Evolutionary conservation across 2,888 invertebrate genomes (phyloP), one percentile per base, ranked within the genome.

Genomic region (Notodonta dromedarius): DNA sequence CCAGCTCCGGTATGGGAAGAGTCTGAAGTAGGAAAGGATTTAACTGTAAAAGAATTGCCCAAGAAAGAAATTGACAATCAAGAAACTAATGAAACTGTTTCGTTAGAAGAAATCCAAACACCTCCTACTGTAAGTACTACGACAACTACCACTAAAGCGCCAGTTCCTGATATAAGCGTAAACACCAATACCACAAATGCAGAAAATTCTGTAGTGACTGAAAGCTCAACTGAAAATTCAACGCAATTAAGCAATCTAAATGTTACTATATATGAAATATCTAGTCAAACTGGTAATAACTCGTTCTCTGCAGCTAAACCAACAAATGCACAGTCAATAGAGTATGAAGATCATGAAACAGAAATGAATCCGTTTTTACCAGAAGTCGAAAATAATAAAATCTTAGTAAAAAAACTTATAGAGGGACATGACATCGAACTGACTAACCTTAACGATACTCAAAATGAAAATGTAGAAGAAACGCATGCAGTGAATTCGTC

Each of bases 311-410:
- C 76, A 51, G 65, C 78, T 55, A 89, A 87, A 71, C 68, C 85
- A 55, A 66, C 76, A 39, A 83, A 78, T 70, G 60, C 82, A 5
- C 88, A 87, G 58, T 83, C 87, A 6, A 69, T 85, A 2, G 90
- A 91, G 69, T 88, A 89, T 56, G 90, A 87, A 57, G 91, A 92
- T 60, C 91, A 91, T 65, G 89, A 88, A 76, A 94, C 94, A 54
- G 94, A 95, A 73, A 95, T 95, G 95, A 95, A 95, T 65, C 96
- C 96, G 6, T 96, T 96, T 77, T 85, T 96, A 72, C 95, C 96
- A 8, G 96, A 96, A 77, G 90, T 94, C 16, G 95, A 95, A 81
- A 95, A 94, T 68, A 94, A 95, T 76, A 95, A 94, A 71, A 94
- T 92, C 13, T 88, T 95, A 44, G 93, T 95, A 2, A 94, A 94